Percentiles rank a stretch among this genome's conserved stretches.
Conservation (phyloP, 2,888 invertebrate species). For the Helicoverpa assulta region DNA sequence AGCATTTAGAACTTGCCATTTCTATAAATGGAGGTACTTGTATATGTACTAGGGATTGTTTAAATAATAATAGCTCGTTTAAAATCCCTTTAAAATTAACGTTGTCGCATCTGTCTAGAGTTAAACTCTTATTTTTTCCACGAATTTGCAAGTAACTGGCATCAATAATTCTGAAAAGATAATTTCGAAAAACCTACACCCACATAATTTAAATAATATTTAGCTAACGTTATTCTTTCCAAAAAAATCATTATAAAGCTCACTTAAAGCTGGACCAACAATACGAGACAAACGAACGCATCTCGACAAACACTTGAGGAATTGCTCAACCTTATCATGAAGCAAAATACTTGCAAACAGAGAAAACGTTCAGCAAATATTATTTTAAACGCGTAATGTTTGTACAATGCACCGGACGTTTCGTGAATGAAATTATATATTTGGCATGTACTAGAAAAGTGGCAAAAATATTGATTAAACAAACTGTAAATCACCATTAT, state of each 20-base stretch:
- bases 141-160: too few relatives aligned
- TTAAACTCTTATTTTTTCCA: too few relatives aligned
- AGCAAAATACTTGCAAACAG: conserved; percentile 28
- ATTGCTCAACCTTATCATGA: conserved; percentile 37
- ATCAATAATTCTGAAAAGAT: too few relatives aligned
- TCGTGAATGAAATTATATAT: background rate
- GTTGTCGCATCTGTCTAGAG: too few relatives aligned
- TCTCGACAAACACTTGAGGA: conserved; percentile 9
- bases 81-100: conserved; percentile 1
- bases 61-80: conserved; percentile 2
- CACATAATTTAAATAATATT: too few relatives aligned
- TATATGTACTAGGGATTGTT: background rate
- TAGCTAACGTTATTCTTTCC: too few relatives aligned
- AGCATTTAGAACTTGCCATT: conserved; percentile 27
- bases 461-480: too few relatives aligned
- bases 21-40: conserved; percentile 3
- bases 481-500: too few relatives aligned
- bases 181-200: too few relatives aligned
- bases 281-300: conserved; percentile 3
- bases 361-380: conserved; percentile 40
- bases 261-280: background rate
- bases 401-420: conserved; percentile 13
- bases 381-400: conserved; percentile 33
- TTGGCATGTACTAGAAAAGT: background rate
- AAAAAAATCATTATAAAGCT: too few relatives aligned